phyloP scores from a whole-genome alignment of 2,113 vertebrate genomes.

The Hyaena hyaena region DNA sequence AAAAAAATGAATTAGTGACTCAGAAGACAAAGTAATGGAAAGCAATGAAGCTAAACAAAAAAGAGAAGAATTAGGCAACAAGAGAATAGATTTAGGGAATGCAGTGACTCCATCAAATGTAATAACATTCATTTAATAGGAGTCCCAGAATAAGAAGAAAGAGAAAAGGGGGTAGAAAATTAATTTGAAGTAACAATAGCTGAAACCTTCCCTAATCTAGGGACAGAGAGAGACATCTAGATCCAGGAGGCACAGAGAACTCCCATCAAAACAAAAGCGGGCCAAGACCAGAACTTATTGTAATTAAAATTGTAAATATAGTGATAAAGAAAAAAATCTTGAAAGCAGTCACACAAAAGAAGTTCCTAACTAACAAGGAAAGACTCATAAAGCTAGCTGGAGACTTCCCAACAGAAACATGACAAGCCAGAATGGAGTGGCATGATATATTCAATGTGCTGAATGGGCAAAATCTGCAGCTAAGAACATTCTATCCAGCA shows the following conservation, averaged over 20 bases:
- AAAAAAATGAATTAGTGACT: background rate
- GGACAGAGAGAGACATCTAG: background rate
- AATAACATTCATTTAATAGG: background rate
- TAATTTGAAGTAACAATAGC: background rate
- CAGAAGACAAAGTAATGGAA: background rate
- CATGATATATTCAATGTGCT: no score
- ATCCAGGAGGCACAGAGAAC: no score
- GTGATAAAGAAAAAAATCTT: background rate
- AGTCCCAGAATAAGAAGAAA: background rate
- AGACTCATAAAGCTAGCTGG: background rate
- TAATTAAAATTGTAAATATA: background rate
- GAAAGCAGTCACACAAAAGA: background rate
- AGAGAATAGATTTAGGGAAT: background rate
- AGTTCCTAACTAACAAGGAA: background rate
- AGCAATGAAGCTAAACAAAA: background rate
- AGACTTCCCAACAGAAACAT: no score
- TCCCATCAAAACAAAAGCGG: background rate
- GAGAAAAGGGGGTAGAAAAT: background rate
- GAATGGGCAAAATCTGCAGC: background rate
- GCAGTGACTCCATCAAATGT: background rate
- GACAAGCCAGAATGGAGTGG: no score
- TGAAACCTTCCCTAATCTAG: background rate
- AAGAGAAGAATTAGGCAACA: background rate
- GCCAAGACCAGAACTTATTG: background rate
- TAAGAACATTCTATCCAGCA: background rate